Base-by-base conservation (phyloP, 2,113 vertebrate genomes). In the Sinocyclocheilus anshuiensis region DNA sequence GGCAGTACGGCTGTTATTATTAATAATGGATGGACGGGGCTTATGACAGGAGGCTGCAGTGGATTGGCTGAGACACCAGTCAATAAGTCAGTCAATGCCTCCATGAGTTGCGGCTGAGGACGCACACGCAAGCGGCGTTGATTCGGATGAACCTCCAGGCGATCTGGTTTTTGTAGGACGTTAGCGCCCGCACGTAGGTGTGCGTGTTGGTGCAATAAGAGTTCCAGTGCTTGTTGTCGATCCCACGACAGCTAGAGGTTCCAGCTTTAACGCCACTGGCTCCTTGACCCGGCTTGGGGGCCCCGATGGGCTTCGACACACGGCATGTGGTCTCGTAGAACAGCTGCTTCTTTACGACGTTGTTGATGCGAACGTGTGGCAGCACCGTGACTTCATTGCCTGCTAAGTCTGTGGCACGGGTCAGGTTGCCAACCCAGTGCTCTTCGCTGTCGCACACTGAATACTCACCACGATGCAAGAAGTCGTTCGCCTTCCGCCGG, bases 181-280 rank as follows among this genome's bases (percentile, higher is more conserved):
- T 98, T 92, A 99, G 94, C 1, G 98, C 98, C 65, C 96, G 97
- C 90, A 99, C 97, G n/a, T 97, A 99, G 85, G 97, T 98, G 89
- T 99, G 97, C 0, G 97, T 97, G 24, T 97, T 99, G 94, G 97
- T 98, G 90, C 98, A 99, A 87, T 99, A 97, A 0, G 98, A 99
- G 96, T 99, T 99, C 98, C 98, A 99, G 93, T 97, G 96, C 93
- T 96, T 97, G 1, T 95, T 94, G 84, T 99, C 98, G 4, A 99
- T 99, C 86, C 98, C 98, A 10, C 96, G 94, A 90, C 98, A 99
- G 89, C 97, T 97, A 1, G 96, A 94, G 9, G 89, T 91, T 10
- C 90, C 92, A 0, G 77, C 39, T 77, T 85, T 90, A 12, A 91
- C 90, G 15, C 89, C 90, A 0, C 83, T 89, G 24, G 86, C 48